Evolutionary conservation across 2,888 invertebrate species (phyloP), one percentile per base, ranked within the genome.

Genomic region (Cantharis rufa): DNA sequence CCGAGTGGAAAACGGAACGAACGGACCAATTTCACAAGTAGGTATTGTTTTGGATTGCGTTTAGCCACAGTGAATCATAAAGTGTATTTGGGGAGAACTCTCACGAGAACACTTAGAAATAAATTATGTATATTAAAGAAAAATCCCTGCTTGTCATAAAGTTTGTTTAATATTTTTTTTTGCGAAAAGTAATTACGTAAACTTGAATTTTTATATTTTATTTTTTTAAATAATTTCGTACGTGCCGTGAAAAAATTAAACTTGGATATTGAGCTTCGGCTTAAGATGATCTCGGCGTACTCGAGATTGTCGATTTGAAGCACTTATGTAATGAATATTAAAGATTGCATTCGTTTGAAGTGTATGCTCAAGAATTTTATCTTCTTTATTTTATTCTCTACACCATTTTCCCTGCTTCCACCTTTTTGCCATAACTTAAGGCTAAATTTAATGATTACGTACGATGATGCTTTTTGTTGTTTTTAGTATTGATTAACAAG

Each of bases 401-500:
- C 32, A 11, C 2, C 10, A 10, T 9, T 10, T 28, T 28, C 28
- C 28, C 28, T n/a, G n/a, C n/a, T 28, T 28, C 18, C 63, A 64
- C 21, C 18, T 71, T 61, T 16, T 71, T 66, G 28, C 13, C 16
- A 72, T 66, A 27, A 13, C 64, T 64, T 21, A n/a, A 28, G n/a
- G 68, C 18, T 61, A 61, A 18, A 32, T 66, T 72, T 66, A 72
- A 71, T 71, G 63, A 21, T 66, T 66, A 11, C 64, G 64, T 13
- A 21, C 64, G 64, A 71, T 62, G 27, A 15, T 28, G 27, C 13
- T 63, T 48, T 48, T 48, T 48, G 71, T 62, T 72, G 16, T 72
- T 72, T 32, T 72, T n/a, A 16, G 32, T 48, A 24, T 18, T 16
- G 21, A 72, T 72, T 72, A 72, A 32, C 66, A 66, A 64, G 32